Conservation (phyloP, 2,888 invertebrate genomes). For the Beris chalybata region DNA sequence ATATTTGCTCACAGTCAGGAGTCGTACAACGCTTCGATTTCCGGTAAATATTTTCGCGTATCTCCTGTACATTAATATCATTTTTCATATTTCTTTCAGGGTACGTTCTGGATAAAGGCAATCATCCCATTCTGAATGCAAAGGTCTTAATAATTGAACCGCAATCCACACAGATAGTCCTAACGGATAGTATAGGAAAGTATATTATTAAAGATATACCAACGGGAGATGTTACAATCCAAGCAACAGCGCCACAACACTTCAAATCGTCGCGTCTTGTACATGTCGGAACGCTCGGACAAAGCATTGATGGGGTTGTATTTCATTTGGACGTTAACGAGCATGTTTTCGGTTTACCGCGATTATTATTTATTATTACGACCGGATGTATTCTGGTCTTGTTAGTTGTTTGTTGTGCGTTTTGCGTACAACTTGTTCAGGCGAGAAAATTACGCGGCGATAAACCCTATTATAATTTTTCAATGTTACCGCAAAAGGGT, state of each 20-base stretch:
- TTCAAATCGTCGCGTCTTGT: conserved; percentile 55
- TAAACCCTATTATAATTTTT: conserved; percentile 54
- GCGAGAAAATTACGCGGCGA: conserved; percentile 44
- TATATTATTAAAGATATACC: conserved; percentile 48
- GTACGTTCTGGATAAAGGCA: conserved; percentile 62
- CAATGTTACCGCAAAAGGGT: conserved; percentile 52
- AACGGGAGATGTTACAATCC: conserved; percentile 58
- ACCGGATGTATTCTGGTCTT: conserved; percentile 61
- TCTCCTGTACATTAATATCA: too few species aligned
- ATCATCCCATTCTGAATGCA: conserved; percentile 62
- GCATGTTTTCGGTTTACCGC: conserved; percentile 72
- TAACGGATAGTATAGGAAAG: conserved; percentile 49
- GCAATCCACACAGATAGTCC: conserved; percentile 46
- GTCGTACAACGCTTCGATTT: conserved; percentile 30
- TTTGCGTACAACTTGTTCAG: conserved; percentile 50
- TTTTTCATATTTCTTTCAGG: conserved; percentile 50
- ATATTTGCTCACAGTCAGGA: conserved; percentile 12
- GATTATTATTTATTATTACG: conserved; percentile 74
- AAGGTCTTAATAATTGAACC: conserved; percentile 58
- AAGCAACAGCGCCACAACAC: conserved; percentile 64
- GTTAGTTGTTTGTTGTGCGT: conserved; percentile 46
- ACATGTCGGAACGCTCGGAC: conserved; percentile 50
- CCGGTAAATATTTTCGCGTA: conserved; percentile 35
- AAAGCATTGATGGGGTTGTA: conserved; percentile 62
- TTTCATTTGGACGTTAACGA: conserved; percentile 70